Percentiles rank a stretch among this genome's conserved stretches.
These are phyloP conservation scores for Pachyrhynchus sulphureomaculatus DNA, from an alignment of 1,140 invertebrate genomes.

Conservation along the genomic window DNA sequence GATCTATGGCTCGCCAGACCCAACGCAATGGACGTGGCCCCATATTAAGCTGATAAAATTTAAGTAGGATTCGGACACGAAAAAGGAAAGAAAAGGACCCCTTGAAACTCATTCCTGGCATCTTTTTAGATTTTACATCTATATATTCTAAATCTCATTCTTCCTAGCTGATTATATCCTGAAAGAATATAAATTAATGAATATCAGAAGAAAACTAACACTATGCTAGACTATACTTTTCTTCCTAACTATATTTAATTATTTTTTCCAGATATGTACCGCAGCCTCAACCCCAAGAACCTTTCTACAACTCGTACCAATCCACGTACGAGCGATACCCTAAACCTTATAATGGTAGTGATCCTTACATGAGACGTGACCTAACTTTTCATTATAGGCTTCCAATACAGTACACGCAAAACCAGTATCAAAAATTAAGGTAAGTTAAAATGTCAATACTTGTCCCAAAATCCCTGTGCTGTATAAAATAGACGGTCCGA, in stretches of 20 bases:
- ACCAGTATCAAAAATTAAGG: conserved; percentile 44
- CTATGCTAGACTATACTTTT: too few relatives aligned
- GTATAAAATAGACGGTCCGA: too few relatives aligned
- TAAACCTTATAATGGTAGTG: conserved; percentile 50
- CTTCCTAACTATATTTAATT: not conserved
- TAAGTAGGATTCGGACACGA: too few relatives aligned
- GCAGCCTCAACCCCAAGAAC: conserved; percentile 46
- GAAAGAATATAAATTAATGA: not conserved
- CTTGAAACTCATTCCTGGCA: too few relatives aligned
- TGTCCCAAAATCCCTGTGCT: not conserved
- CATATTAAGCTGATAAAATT: too few relatives aligned
- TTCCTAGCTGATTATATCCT: too few relatives aligned
- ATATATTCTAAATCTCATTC: too few relatives aligned
- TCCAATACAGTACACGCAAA: conserved; percentile 53
- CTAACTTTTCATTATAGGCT: conserved; percentile 62
- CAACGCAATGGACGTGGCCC: too few relatives aligned
- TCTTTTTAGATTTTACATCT: too few relatives aligned
- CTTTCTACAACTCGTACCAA: conserved; percentile 45
- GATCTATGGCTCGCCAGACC: too few relatives aligned
- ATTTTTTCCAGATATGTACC: conserved; percentile 56
- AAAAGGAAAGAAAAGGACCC: too few relatives aligned
- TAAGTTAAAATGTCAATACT: conserved; percentile 1
- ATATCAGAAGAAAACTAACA: too few relatives aligned
- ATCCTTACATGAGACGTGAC: conserved; percentile 63
- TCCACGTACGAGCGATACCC: conserved; percentile 40